Conservation (phyloP, 2,113 vertebrate species). For the Dunckerocampus dactyliophorus region DNA sequence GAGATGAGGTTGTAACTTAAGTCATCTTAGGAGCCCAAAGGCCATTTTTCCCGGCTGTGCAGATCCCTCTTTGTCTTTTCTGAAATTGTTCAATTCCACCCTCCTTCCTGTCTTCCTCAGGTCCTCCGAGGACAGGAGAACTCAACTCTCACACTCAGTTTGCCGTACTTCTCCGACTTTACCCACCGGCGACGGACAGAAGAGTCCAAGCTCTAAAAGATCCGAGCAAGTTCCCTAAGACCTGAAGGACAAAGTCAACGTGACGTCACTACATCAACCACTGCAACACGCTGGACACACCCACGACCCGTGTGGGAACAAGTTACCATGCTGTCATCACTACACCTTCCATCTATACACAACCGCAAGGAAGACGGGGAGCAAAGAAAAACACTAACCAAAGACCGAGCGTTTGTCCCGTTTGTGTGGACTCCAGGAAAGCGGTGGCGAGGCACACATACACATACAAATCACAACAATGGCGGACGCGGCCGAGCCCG, state of each 20-base stretch:
- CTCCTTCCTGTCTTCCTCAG: constrained; percentile 21
- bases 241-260: constrained; percentile 4
- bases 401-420: constrained; percentile 49
- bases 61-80: no score
- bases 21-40: no score
- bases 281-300: constrained; percentile 5
- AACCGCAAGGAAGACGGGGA: not conserved
- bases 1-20: no score
- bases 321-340: constrained; percentile 29
- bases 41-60: no score
- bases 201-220: constrained; percentile 19
- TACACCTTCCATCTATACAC: constrained; percentile 47
- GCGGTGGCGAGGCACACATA: not conserved
- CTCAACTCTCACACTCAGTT: constrained; percentile 9
- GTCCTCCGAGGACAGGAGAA: constrained; percentile 13
- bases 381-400: constrained; percentile 63
- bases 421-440: constrained; percentile 3
- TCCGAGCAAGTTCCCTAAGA: not conserved
- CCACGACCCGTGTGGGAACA: not conserved
- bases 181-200: constrained; percentile 34
- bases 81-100: no score
- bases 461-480: constrained; percentile 13
- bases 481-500: constrained; percentile 20
- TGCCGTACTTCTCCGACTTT: constrained; percentile 34
- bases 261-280: constrained; percentile 47